These are phyloP conservation scores for Alces alces DNA, from an alignment of 2,113 vertebrate genomes.

Conservation along the genomic window DNA sequence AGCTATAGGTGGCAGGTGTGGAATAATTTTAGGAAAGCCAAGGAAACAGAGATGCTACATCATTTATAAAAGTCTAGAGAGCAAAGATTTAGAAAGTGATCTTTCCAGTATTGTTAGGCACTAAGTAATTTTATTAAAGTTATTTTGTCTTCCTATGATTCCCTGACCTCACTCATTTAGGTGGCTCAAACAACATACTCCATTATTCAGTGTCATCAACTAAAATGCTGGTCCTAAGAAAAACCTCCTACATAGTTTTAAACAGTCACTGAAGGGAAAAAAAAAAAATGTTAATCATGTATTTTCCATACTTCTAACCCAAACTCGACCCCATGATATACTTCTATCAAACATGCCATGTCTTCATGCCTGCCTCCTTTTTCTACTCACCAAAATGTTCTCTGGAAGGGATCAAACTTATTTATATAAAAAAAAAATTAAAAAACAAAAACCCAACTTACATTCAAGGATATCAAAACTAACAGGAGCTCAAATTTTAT, in stretches of 20 bases:
- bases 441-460: not conserved
- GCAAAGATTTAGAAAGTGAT: not conserved
- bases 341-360: not conserved
- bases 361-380: not conserved
- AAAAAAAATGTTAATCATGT: not conserved
- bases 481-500: not conserved
- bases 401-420: not conserved
- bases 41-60: not conserved
- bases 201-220: not conserved
- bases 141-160: not conserved
- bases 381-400: not conserved
- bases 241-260: not conserved
- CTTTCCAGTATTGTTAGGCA: not conserved
- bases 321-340: not conserved
- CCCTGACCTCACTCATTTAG: not conserved
- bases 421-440: not conserved
- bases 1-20: not conserved
- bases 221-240: not conserved
- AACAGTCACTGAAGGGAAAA: not conserved
- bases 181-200: not conserved
- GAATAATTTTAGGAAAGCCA: constrained; percentile 21
- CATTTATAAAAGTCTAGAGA: not conserved
- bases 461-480: not conserved
- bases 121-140: not conserved
- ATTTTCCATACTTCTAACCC: not conserved